phyloP scores from a whole-genome alignment of 2,888 invertebrate species.

The Megamerina dolium region DNA sequence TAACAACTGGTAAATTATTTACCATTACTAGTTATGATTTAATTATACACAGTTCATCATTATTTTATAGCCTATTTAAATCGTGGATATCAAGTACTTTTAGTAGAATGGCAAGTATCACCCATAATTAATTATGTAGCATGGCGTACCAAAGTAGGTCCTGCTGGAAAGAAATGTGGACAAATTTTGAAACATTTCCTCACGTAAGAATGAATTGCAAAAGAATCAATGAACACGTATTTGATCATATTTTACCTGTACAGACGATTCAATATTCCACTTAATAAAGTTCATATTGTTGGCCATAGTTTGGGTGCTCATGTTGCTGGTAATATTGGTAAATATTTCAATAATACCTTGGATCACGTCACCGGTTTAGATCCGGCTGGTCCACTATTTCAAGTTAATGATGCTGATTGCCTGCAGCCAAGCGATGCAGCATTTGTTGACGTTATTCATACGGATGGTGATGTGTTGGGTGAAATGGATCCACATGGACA shows the following conservation, averaged over 20 bases:
- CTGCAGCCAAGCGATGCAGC: constrained; percentile 32
- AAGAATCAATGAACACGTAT: neutral
- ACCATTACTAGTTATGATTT: no score
- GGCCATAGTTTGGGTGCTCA: constrained; percentile 48
- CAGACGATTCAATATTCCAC: constrained; percentile 26
- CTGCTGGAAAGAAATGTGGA: constrained; percentile 30
- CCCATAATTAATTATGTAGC: constrained; percentile 36
- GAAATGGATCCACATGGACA: constrained; percentile 40
- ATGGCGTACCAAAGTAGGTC: constrained; percentile 31
- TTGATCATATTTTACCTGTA: neutral
- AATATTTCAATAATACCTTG: constrained; percentile 39
- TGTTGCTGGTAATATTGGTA: constrained; percentile 39
- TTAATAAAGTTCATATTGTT: constrained; percentile 35
- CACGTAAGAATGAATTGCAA: constrained; percentile 16
- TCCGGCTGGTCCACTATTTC: constrained; percentile 46
- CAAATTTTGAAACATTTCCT: constrained; percentile 33
- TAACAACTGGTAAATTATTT: no score
- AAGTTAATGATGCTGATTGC: constrained; percentile 32
- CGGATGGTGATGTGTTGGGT: constrained; percentile 42
- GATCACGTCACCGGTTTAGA: constrained; percentile 45
- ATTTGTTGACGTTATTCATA: constrained; percentile 47
- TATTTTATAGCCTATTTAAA: constrained; percentile 38
- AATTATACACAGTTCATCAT: no score
- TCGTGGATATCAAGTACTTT: constrained; percentile 34
- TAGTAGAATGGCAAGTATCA: constrained; percentile 44